These are phyloP conservation scores for Notoglanidium macrostoma DNA, from an alignment of 2,797 vertebrate species.

Conservation along the genomic window DNA sequence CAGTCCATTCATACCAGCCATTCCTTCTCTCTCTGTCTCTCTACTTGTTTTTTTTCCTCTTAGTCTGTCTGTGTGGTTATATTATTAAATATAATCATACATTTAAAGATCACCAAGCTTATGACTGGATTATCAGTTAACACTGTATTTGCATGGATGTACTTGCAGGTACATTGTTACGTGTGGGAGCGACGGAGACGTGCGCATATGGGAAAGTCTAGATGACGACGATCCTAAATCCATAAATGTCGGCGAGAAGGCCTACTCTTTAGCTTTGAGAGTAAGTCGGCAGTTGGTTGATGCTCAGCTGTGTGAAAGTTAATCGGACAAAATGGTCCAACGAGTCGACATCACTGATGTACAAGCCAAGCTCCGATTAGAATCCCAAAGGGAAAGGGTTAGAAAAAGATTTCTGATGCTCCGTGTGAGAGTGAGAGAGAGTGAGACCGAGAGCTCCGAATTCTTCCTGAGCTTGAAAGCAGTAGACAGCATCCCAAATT, in stretches of 20 bases:
- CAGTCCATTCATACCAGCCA: background rate
- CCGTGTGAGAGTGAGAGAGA: no score
- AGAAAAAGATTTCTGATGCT: no score
- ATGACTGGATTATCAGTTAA: no score
- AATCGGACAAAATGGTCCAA: background rate
- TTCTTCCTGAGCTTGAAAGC: background rate
- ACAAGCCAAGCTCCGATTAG: background rate
- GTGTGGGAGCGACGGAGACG: conserved; percentile 92
- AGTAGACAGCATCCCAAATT: background rate
- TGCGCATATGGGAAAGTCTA: conserved; percentile 92
- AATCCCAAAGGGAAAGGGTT: background rate
- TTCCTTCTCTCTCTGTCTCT: background rate
- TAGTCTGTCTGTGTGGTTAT: background rate
- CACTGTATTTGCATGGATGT: background rate
- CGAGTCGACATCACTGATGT: background rate
- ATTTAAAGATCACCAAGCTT: no score
- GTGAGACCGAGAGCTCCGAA: no score
- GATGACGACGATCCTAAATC: conserved; percentile 96
- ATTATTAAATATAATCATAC: no score
- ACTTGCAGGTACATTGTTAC: conserved; percentile 86
- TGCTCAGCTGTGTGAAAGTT: background rate
- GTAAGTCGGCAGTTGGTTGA: conserved; percentile 63
- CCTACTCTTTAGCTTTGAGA: conserved; percentile 89
- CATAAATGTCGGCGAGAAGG: conserved; percentile 93
- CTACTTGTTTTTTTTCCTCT: no score